phyloP scores from a whole-genome alignment of 2,113 vertebrate species.

The Caranx ignobilis region DNA sequence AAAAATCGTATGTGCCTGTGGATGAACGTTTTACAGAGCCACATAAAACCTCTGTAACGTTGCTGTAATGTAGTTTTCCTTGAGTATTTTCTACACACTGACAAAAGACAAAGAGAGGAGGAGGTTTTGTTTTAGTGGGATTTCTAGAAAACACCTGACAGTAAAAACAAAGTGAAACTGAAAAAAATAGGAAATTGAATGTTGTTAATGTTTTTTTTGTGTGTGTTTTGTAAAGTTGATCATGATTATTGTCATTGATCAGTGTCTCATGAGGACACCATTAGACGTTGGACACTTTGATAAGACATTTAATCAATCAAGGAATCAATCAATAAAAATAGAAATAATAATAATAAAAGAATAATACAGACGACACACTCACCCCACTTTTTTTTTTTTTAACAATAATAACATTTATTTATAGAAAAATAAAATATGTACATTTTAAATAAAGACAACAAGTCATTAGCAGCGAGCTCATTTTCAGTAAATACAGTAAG shows the following conservation, averaged over 20 bases:
- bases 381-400: neutral
- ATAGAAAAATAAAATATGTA: conserved; percentile 33
- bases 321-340: neutral
- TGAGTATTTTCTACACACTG: too few species aligned
- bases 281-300: too few species aligned
- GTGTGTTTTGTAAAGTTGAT: too few species aligned
- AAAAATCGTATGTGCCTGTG: neutral
- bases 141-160: too few species aligned
- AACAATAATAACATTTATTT: conserved; percentile 61
- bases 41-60: neutral
- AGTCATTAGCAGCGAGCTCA: conserved; percentile 45
- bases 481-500: conserved; percentile 55
- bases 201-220: too few species aligned
- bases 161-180: too few species aligned
- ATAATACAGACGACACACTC: neutral
- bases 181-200: too few species aligned
- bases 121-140: too few species aligned
- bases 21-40: neutral
- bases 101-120: too few species aligned
- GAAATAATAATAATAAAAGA: neutral
- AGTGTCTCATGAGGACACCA: too few species aligned
- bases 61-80: too few species aligned
- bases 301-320: neutral
- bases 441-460: conserved; percentile 27
- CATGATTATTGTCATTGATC: too few species aligned